phyloP scores from a whole-genome alignment of 2,888 invertebrate species.

The Melitaea athalia region DNA sequence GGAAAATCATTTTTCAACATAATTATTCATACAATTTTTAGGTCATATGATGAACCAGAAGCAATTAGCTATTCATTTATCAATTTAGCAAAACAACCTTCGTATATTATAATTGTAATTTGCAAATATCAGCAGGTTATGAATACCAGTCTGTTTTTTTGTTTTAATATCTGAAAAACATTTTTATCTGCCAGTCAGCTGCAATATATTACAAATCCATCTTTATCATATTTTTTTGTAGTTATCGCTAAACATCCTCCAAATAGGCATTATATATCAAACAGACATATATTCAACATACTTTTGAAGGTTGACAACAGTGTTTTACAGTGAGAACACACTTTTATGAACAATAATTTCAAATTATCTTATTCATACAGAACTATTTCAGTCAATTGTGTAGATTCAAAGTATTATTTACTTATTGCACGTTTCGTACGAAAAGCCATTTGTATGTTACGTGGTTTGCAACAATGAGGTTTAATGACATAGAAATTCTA shows the following conservation, averaged over 20 bases:
- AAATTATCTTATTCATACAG: neutral
- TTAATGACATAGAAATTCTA: constrained; percentile 65
- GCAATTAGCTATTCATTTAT: neutral
- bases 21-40: neutral
- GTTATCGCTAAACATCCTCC: no score
- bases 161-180: no score
- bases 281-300: constrained; percentile 8
- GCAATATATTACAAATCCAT: no score
- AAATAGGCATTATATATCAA: neutral
- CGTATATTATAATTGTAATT: neutral
- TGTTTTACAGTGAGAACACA: constrained; percentile 26
- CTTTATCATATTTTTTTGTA: no score
- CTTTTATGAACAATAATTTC: constrained; percentile 10
- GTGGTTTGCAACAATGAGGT: constrained; percentile 58
- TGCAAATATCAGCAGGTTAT: neutral
- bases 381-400: neutral
- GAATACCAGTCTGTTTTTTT: neutral
- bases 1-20: neutral
- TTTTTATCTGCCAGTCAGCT: no score
- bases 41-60: neutral
- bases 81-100: neutral
- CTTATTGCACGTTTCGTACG: constrained; percentile 13
- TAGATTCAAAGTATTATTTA: neutral
- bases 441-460: constrained; percentile 27
- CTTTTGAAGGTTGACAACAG: neutral